These are phyloP conservation scores for Mylabris sibirica DNA, from an alignment of 2,888 invertebrate species.

Conservation along the genomic window DNA sequence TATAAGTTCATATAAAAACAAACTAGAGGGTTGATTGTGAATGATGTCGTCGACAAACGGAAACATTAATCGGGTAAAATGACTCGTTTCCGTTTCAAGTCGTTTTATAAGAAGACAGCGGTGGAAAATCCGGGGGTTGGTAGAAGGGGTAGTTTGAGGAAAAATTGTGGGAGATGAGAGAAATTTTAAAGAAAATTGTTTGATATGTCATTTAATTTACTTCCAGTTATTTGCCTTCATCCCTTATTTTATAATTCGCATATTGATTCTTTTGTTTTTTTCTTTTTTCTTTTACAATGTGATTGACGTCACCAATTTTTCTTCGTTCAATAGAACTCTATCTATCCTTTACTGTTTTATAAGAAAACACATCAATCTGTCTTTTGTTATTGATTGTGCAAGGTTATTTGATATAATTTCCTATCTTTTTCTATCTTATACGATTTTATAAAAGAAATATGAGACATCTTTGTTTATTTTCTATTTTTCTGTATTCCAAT, in stretches of 20 bases:
- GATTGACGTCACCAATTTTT: neutral
- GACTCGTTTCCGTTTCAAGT: constrained; percentile 19
- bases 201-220: constrained; percentile 14
- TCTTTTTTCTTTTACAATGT: neutral
- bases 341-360: neutral
- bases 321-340: neutral
- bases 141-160: neutral
- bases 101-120: constrained; percentile 1
- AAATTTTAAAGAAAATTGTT: constrained; percentile 18
- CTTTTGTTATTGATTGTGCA: neutral
- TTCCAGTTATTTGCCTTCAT: neutral
- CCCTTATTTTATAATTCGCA: neutral
- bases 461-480: neutral
- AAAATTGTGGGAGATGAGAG: neutral
- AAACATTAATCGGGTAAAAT: constrained; percentile 19
- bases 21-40: constrained; percentile 3
- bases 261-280: neutral
- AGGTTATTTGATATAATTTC: neutral
- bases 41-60: constrained; percentile 16
- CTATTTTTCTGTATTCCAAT: neutral
- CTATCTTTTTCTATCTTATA: neutral
- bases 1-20: neutral
- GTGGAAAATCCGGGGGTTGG: too few relatives aligned
- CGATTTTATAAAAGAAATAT: neutral
- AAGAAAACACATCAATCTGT: neutral